phyloP scores from a whole-genome alignment of 2,113 vertebrate genomes.

The Turdus rufiventris region DNA sequence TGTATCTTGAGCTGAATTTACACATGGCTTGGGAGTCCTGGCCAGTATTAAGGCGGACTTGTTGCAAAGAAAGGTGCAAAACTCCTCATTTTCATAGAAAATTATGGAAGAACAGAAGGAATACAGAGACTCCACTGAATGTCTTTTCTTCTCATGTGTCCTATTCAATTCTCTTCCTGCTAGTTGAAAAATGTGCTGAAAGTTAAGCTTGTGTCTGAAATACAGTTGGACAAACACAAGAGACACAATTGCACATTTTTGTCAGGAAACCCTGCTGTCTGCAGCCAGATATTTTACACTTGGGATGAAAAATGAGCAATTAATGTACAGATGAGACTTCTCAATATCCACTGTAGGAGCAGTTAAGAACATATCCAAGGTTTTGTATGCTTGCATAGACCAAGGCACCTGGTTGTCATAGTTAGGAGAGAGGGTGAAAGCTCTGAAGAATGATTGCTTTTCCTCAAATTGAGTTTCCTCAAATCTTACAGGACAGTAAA shows the following conservation, averaged over 20 bases:
- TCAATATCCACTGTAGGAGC: not conserved
- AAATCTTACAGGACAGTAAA: not conserved
- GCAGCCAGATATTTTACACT: not conserved
- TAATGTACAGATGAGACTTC: conserved; percentile 25
- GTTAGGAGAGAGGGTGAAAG: not conserved
- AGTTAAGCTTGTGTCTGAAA: conserved; percentile 12
- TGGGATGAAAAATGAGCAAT: conserved; percentile 20
- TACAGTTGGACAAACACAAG: not conserved
- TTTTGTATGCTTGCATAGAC: not conserved
- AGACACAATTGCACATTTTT: conserved; percentile 14
- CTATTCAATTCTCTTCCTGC: not conserved
- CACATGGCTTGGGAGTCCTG: not conserved
- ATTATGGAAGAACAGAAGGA: not conserved
- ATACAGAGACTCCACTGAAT: not conserved
- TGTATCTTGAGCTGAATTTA: not conserved
- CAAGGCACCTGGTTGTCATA: not conserved
- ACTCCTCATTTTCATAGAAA: not conserved
- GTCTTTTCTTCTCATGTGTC: not conserved
- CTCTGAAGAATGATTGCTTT: not conserved
- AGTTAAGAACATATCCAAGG: not conserved
- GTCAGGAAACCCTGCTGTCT: conserved; percentile 17
- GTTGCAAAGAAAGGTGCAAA: conserved; percentile 18
- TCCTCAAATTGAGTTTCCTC: not conserved
- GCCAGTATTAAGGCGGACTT: not conserved
- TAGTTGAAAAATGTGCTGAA: conserved; percentile 6